Conservation (phyloP, 2,113 vertebrate species). For the Notiomystis cincta region DNA sequence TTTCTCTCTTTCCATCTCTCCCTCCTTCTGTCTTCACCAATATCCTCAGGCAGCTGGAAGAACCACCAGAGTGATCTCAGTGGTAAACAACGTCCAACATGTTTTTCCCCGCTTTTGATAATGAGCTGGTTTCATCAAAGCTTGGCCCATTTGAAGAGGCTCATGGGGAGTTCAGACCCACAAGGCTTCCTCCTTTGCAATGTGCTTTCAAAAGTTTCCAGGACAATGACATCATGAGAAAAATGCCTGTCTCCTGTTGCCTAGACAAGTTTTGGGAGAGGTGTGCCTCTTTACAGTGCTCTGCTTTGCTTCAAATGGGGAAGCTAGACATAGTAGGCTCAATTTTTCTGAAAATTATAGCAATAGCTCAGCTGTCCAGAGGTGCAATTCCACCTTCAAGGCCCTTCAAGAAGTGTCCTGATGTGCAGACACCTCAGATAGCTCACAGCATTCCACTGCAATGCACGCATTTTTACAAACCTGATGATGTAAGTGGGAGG, state of each 20-base stretch:
- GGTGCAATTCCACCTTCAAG: background rate
- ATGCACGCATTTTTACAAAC: background rate
- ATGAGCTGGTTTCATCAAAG: conserved; percentile 67
- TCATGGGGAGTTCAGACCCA: conserved; percentile 59
- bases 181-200: conserved; percentile 56
- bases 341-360: background rate
- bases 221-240: conserved; percentile 60
- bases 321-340: background rate
- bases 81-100: conserved; percentile 62
- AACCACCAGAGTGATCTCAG: conserved; percentile 58
- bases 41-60: conserved; percentile 66
- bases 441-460: background rate
- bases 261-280: conserved; percentile 18
- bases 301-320: background rate
- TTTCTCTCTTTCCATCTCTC: conserved; percentile 27
- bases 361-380: background rate
- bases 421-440: background rate
- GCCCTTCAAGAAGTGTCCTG: background rate
- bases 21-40: conserved; percentile 37
- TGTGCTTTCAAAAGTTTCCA: conserved; percentile 65
- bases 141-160: conserved; percentile 50
- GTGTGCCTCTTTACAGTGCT: background rate
- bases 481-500: background rate
- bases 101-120: conserved; percentile 61
- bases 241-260: conserved; percentile 41